phyloP scores from a whole-genome alignment of 2,888 invertebrate genomes.

The Anodontia alba region DNA sequence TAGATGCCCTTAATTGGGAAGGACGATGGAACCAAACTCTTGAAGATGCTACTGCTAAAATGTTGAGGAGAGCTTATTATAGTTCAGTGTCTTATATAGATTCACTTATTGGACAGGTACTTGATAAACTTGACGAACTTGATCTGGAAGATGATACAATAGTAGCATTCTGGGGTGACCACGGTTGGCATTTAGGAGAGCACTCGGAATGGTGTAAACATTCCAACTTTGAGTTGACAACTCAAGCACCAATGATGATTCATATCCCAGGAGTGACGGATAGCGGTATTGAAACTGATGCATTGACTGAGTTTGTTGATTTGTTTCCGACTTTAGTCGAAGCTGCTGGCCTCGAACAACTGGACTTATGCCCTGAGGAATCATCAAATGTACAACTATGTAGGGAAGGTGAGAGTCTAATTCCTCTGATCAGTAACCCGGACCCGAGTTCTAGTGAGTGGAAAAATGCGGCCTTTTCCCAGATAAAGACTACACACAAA shows the following conservation, averaged over 20 bases:
- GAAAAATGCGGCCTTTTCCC: background rate
- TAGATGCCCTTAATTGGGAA: constrained; percentile 49
- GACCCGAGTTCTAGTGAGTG: constrained; percentile 25
- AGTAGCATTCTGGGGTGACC: constrained; percentile 22
- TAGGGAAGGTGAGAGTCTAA: constrained; percentile 64
- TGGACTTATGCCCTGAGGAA: constrained; percentile 58
- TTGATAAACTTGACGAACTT: constrained; percentile 53
- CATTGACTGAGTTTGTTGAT: constrained; percentile 70
- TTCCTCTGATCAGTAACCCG: constrained; percentile 56
- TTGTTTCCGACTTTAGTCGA: constrained; percentile 70
- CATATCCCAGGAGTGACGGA: constrained; percentile 61
- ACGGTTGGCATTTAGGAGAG: background rate
- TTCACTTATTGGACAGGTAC: constrained; percentile 53
- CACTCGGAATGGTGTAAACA: constrained; percentile 20
- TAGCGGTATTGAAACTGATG: constrained; percentile 40
- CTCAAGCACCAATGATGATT: constrained; percentile 73
- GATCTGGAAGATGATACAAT: constrained; percentile 65
- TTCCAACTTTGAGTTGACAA: constrained; percentile 71
- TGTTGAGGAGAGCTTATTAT: constrained; percentile 66
- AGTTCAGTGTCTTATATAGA: constrained; percentile 62
- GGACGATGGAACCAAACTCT: constrained; percentile 69
- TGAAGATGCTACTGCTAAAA: constrained; percentile 51
- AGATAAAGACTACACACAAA: background rate
- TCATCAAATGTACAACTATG: constrained; percentile 45
- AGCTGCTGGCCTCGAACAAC: constrained; percentile 53